Base-by-base conservation (phyloP, 2,113 vertebrate genomes). In the Erythrolamprus reginae region DNA sequence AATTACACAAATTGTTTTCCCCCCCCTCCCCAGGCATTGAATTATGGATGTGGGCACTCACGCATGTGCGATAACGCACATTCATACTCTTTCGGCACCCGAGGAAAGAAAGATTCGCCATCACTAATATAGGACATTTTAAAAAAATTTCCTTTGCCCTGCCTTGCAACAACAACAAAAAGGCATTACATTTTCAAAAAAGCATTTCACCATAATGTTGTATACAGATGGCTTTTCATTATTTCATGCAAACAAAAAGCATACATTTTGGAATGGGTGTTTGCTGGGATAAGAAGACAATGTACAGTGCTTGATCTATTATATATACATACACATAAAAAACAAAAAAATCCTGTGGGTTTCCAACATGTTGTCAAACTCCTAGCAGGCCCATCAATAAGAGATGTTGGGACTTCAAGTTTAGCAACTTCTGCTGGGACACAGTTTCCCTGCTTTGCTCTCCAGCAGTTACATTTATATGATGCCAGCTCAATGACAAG, bases 221-320 rank as follows among this genome's bases (percentile, higher is more conserved):
- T 9, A 1, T 52, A 90, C 70, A 0, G 0, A 45, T 70, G 42
- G 9, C 83, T 93, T 42, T 92, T 21, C 33, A 45, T 15, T 55
- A 42, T 42, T 1, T 13, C 24, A 26, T 47, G 51, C 10, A 56
- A 33, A 33, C 51, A 12, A 85, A 33, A 89, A 86, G 0, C 17
- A 87, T 0, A 0, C 13, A 3, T 23, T 0, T 61, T 38, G 51
- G 50, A 53, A 38, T 55, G 3, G 21, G 0, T 19, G 53, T 21
- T 28, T 86, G 21, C 4, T 3, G 33, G 47, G 15, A 13, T 88
- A 53, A 24, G 70, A 92, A 84, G 52, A 56, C 23, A 12, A 10
- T 33, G 33, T 70, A 65, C 23, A 33, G 28, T 33, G 15, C 21
- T 84, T 38, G 45, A 1, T 33, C 26, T 84, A 77, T 38, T 65